phyloP scores from a whole-genome alignment of 1,140 invertebrate species.

The Pogonomyrmex californicus region DNA sequence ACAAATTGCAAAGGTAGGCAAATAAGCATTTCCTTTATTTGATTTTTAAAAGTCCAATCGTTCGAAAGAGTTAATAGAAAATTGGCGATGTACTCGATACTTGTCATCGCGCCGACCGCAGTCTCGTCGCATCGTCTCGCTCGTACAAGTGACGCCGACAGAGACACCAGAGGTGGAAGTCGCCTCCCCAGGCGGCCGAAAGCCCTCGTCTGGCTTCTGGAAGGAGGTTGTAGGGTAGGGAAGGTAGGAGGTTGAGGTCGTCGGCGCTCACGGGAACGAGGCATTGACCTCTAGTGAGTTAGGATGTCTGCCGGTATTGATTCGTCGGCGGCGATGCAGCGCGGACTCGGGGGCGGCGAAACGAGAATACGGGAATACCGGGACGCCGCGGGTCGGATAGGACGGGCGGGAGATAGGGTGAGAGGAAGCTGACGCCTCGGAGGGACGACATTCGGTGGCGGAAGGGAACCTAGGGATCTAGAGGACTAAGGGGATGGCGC shows the following conservation, averaged over 20 bases:
- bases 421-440: slow-evolving; percentile 63
- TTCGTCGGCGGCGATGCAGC: slow-evolving; percentile 79
- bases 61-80: background rate
- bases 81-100: slow-evolving; percentile 21
- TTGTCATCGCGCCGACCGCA: slow-evolving; percentile 20
- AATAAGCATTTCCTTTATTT: slow-evolving; percentile 17
- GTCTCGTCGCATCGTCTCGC: slow-evolving; percentile 49
- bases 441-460: slow-evolving; percentile 68
- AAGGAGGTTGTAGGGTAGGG: slow-evolving; percentile 78
- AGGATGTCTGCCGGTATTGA: slow-evolving; percentile 85
- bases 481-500: slow-evolving; percentile 55
- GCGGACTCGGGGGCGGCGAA: slow-evolving; percentile 73
- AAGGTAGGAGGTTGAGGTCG: slow-evolving; percentile 84
- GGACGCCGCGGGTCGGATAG: slow-evolving; percentile 68
- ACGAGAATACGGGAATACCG: slow-evolving; percentile 77
- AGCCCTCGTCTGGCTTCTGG: slow-evolving; percentile 77
- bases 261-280: slow-evolving; percentile 81
- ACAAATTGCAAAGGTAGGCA: too few relatives aligned
- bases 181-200: slow-evolving; percentile 53
- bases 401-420: slow-evolving; percentile 65
- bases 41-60: background rate
- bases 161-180: slow-evolving; percentile 50
- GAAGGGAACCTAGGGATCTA: slow-evolving; percentile 53
- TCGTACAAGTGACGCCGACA: slow-evolving; percentile 24
- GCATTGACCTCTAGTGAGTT: slow-evolving; percentile 84